Evolutionary conservation across 2,113 vertebrate species (phyloP).

Genomic region (Orcinus orca): DNA sequence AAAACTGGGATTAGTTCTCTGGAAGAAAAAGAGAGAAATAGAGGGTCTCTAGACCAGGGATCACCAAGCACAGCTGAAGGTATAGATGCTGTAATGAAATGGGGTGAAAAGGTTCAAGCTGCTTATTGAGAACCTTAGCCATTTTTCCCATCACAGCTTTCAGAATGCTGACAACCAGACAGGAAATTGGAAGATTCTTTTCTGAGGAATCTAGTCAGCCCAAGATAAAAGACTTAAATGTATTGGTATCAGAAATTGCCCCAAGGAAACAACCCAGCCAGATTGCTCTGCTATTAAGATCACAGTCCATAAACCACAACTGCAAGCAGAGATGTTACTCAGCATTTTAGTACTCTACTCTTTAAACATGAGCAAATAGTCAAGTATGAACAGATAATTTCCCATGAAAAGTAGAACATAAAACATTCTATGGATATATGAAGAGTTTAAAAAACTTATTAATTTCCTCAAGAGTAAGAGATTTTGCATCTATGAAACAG

Average conservation of each 20-base stretch:
- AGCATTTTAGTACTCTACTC: not conserved
- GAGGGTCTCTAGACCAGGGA: not conserved
- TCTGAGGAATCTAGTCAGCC: not conserved
- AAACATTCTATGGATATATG: not conserved
- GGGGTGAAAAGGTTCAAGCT: not conserved
- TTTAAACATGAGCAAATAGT: not conserved
- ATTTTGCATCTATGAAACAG: not conserved
- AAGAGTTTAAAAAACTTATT: not conserved
- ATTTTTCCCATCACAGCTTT: not conserved
- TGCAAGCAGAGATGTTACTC: not conserved
- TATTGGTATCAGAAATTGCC: slow-evolving; percentile 35
- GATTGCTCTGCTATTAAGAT: not conserved
- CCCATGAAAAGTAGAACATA: not conserved
- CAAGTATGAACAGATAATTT: not conserved
- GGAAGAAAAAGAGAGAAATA: not conserved
- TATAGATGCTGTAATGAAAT: not conserved
- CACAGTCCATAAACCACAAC: not conserved
- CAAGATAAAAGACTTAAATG: slow-evolving; percentile 30
- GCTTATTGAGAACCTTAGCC: not conserved
- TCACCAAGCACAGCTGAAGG: not conserved
- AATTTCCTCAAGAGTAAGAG: not conserved
- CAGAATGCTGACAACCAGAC: slow-evolving; percentile 11
- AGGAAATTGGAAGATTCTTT: slow-evolving; percentile 19
- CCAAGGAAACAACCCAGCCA: not conserved
- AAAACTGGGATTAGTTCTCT: not conserved